Conservation (phyloP, 2,888 invertebrate genomes). For the Phortica magna region DNA sequence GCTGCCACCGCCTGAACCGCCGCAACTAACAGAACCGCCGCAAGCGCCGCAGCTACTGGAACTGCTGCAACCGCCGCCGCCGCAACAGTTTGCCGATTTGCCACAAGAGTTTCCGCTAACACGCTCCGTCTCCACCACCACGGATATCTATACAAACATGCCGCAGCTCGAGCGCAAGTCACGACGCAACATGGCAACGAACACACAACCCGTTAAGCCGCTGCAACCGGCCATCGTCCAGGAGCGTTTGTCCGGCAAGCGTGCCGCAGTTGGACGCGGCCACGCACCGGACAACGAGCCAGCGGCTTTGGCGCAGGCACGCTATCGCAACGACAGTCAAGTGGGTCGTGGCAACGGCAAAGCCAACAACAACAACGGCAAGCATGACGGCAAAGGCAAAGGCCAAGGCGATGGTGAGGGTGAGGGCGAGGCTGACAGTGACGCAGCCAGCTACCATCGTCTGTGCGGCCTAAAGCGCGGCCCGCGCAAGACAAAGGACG, state of each 20-base stretch:
- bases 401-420: too few species aligned
- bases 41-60: background rate
- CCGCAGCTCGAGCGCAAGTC: conserved; percentile 51
- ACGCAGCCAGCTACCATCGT: conserved; percentile 40
- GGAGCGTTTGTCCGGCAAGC: conserved; percentile 17
- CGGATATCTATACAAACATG: conserved; percentile 64
- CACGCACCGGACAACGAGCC: conserved; percentile 31
- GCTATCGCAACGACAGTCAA: background rate
- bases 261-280: conserved; percentile 37
- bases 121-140: conserved; percentile 77
- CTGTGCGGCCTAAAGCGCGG: conserved; percentile 74
- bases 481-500: conserved; percentile 76
- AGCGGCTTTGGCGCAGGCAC: conserved; percentile 38
- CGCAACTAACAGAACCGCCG: background rate
- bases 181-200: conserved; percentile 69
- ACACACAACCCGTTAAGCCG: conserved; percentile 51
- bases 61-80: conserved; percentile 35
- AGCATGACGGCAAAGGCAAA: conserved; percentile 44
- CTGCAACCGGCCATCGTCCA: too few species aligned
- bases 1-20: background rate
- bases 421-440: conserved; percentile 53
- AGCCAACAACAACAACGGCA: background rate
- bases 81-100: conserved; percentile 61
- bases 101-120: conserved; percentile 75
- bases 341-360: background rate